Evolutionary conservation across 2,888 invertebrate species (phyloP).

Genomic region (Rhamphomyia laevipes): DNA sequence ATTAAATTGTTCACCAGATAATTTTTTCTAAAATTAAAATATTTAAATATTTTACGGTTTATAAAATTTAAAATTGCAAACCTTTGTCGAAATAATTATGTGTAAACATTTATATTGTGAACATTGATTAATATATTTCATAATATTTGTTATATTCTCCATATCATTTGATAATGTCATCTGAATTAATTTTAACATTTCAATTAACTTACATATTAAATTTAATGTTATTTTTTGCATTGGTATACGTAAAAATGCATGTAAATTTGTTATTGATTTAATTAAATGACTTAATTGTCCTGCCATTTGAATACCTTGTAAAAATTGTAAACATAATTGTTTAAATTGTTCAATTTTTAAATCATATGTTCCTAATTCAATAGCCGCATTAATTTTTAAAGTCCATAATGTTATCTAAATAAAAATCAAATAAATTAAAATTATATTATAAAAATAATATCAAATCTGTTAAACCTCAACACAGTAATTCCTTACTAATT

Average conservation of each 20-base stretch:
- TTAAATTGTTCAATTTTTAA: conserved; percentile 47
- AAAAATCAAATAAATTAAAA: not conserved
- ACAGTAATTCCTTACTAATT: conserved; percentile 44
- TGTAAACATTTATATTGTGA: conserved; percentile 61
- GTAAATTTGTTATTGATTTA: conserved; percentile 52
- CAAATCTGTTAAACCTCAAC: conserved; percentile 11
- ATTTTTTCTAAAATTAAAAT: conserved; percentile 39
- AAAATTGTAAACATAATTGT: conserved; percentile 22
- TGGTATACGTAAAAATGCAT: conserved; percentile 58
- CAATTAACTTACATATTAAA: conserved; percentile 66
- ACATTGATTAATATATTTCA: conserved; percentile 69
- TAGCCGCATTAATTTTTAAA: conserved; percentile 45
- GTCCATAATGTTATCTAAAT: conserved; percentile 48
- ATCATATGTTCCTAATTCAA: conserved; percentile 38
- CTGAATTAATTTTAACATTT: conserved; percentile 67
- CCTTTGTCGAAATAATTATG: conserved; percentile 55
- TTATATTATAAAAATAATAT: not conserved
- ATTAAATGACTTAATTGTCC: conserved; percentile 49
- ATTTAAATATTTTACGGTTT: not conserved
- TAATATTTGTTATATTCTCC: conserved; percentile 56
- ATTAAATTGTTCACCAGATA: conserved; percentile 51
- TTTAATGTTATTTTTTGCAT: conserved; percentile 65
- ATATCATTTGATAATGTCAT: conserved; percentile 56
- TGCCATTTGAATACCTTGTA: conserved; percentile 54
- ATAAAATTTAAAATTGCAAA: conserved; percentile 21